Evolutionary conservation across 2,797 vertebrate species (phyloP), one percentile per base, ranked within the genome.

Genomic region (Hydrophis major): DNA sequence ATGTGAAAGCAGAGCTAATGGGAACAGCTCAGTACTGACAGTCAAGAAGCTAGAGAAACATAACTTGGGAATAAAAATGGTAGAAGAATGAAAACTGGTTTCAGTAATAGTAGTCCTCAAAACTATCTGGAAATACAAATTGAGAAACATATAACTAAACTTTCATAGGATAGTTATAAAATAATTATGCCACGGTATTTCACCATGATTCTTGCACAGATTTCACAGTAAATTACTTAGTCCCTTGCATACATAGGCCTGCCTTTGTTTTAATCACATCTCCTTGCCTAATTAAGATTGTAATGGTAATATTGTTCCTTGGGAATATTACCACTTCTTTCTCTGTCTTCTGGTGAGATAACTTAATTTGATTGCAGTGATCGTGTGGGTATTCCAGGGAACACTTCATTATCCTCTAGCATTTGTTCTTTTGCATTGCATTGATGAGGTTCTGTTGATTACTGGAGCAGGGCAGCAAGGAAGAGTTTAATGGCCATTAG

Each of bases 311-410:
- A 50, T 37, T 86, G 87, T 32, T 89, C 37, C 92, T 88, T 91
- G 90, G 57, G 59, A 63, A 25, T 63, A 89, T 93, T 50, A 57
- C 16, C 25, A 55, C 59, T 47, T 59, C 63, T 93, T 91, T 91
- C 66, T 78, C 32, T 83, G 42, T 87, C 87, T 89, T 89, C 42
- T 63, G 90, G 50, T 66, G 87, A 91, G 93, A 91, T 91, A 93
- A 93, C 91, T 93, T 93, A 93, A 93, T 93, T 91, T 91, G 90
- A 93, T 66, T 55, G 93, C 66, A 88, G 18, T 56, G 27, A 89
- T 47, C 86, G 69, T 91, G 90, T 66, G 50, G 93, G n/a, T 86
- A 66, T 91, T 89, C 83, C 90, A 91, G 7, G 14, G 87, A 93
- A 87, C 12, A 32, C 93, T 86, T 93, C 86, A 91, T 93, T 91